Conservation (phyloP, 2,888 invertebrate species). For the Tipula helvola region DNA sequence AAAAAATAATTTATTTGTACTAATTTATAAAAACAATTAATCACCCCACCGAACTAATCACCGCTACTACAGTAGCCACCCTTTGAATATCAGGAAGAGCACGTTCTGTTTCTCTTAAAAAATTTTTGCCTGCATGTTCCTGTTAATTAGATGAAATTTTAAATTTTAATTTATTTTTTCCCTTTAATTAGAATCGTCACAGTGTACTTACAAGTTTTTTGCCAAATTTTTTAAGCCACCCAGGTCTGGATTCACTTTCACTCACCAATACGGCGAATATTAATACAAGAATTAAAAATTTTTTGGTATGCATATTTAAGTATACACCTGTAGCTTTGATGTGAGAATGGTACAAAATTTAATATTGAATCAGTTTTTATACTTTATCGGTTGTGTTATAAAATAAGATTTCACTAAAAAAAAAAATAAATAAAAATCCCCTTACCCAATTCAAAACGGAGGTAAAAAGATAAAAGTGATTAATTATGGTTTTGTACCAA, state of each 20-base stretch:
- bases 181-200: background rate
- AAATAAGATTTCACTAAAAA: background rate
- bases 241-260: background rate
- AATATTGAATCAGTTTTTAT: background rate
- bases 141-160: background rate
- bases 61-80: background rate
- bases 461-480: background rate
- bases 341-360: background rate
- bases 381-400: background rate
- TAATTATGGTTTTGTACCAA: background rate
- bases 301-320: background rate
- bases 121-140: background rate
- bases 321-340: background rate
- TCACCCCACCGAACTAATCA: background rate
- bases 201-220: background rate
- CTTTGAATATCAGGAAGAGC: background rate
- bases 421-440: background rate
- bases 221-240: background rate
- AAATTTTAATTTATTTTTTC: background rate
- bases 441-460: background rate
- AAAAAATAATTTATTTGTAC: background rate
- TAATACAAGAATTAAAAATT: background rate
- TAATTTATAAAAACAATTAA: background rate
- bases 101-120: background rate
- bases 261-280: background rate